Base-by-base conservation (phyloP, 2,113 vertebrate genomes). In the Glaucidium brasilianum region DNA sequence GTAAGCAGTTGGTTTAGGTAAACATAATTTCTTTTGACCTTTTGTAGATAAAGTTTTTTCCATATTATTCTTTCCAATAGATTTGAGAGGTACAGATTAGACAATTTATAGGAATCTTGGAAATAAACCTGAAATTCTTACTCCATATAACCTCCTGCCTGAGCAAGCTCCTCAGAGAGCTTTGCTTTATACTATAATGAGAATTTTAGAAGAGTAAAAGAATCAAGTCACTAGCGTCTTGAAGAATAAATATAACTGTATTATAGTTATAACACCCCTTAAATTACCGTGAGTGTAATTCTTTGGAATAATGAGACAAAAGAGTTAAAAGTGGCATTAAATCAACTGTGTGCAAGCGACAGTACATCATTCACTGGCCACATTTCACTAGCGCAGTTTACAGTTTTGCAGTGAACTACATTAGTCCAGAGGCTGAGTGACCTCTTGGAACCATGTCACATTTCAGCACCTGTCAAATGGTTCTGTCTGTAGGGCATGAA, bases 401-500 rank as follows among this genome's bases (percentile, higher is more conserved):
- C 56, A 73, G 74, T 25, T 79, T 88, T 83, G 29, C 85, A 76
- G 45, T 37, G 63, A 93, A n/a, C 39, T 41, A 2, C 60, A 12
- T 77, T 25, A 69, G 71, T 69, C 37, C 72, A 52, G 88, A 92
- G 80, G 15, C 60, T 37, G 64, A 91, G 91, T 78, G 80, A 89
- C 86, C 88, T 60, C 82, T 64, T 92, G 80, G 86, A 94, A 50
- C 21, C 35, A 4, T 13, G 86, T 80, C 89, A 63, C 77, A 20
- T 91, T 91, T 91, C 69, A 92, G 86, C 77, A 95, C 91, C 91
- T 91, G 62, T 87, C 95, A 89, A 60, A 95, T 89, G 88, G 25
- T 64, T 92, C 94, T 94, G 94, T 59, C 85, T 87, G 53, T n/a
- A 74, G 60, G 79, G 73, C 86, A 94, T 62, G 69, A 74, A 81